These are phyloP conservation scores for Triops cancriformis DNA, from an alignment of 1,140 invertebrate genomes.

Conservation along the genomic window DNA sequence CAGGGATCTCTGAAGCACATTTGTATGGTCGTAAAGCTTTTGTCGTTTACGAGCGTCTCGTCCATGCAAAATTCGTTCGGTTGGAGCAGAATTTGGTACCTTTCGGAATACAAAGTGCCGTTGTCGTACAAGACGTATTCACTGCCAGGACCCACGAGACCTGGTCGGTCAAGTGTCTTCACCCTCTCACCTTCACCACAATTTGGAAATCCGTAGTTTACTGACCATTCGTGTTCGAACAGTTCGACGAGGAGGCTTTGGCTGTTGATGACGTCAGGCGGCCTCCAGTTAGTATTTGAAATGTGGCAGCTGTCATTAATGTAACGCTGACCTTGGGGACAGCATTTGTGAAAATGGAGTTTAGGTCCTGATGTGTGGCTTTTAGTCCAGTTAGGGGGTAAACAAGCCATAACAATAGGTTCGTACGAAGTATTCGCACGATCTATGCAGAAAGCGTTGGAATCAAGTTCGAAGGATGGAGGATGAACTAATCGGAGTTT, in stretches of 20 bases:
- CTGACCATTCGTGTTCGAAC: neutral
- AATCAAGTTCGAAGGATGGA: neutral
- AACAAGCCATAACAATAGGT: neutral
- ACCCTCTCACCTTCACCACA: neutral
- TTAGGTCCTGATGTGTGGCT: neutral
- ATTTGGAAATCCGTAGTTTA: neutral
- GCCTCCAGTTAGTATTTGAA: neutral
- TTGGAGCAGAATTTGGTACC: neutral
- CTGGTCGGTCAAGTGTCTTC: neutral
- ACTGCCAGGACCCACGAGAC: neutral
- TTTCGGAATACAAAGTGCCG: neutral
- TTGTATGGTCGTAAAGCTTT: neutral
- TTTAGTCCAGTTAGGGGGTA: neutral
- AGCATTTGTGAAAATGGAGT: neutral
- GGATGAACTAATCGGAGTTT: neutral
- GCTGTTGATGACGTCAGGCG: neutral
- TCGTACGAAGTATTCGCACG: neutral
- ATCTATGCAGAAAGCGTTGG: neutral
- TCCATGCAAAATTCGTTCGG: neutral
- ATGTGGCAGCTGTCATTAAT: neutral
- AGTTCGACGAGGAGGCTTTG: neutral
- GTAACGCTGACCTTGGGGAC: neutral
- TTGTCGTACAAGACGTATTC: neutral
- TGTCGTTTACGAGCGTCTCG: neutral
- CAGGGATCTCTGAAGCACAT: constrained; percentile 12